Evolutionary conservation across 1,140 invertebrate species (phyloP).

Genomic region (Matsumurasca onukii): DNA sequence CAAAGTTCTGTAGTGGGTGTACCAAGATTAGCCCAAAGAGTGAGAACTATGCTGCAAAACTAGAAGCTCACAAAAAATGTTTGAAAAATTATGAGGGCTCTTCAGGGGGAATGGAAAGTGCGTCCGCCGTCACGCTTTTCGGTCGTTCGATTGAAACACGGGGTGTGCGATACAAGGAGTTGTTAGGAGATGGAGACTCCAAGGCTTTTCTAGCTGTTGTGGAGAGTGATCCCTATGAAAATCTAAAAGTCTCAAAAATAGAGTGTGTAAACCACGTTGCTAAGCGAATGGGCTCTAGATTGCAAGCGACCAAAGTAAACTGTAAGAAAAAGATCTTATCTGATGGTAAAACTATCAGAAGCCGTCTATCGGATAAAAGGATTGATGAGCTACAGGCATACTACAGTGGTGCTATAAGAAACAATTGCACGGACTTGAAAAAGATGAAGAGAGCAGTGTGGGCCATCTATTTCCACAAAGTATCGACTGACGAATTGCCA

Average conservation of each 20-base stretch:
- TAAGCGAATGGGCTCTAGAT: constrained; percentile 25
- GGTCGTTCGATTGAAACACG: neutral
- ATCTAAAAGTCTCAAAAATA: constrained; percentile 32
- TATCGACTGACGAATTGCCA: constrained; percentile 20
- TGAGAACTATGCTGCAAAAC: neutral
- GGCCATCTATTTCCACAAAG: constrained; percentile 30
- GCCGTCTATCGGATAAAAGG: neutral
- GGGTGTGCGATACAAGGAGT: constrained; percentile 30
- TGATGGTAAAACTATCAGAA: constrained; percentile 22
- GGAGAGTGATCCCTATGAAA: constrained; percentile 22
- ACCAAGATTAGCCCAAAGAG: neutral
- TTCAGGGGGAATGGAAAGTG: constrained; percentile 13
- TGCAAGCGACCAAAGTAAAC: constrained; percentile 12
- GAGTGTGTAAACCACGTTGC: constrained; percentile 33
- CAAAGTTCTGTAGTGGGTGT: constrained; percentile 33
- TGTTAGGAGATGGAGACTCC: constrained; percentile 37
- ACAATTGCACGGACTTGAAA: constrained; percentile 7
- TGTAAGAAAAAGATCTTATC: neutral
- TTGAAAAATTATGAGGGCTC: constrained; percentile 26
- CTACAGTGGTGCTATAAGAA: constrained; percentile 25
- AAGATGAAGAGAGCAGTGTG: constrained; percentile 33
- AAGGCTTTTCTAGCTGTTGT: constrained; percentile 22
- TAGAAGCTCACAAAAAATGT: constrained; percentile 2
- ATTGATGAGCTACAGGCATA: constrained; percentile 26
- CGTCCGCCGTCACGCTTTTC: neutral